A percentile compares a stretch with the other conserved stretches of the same genome.
phyloP scores from a whole-genome alignment of 2,797 vertebrate species.

The Pitangus sulphuratus region DNA sequence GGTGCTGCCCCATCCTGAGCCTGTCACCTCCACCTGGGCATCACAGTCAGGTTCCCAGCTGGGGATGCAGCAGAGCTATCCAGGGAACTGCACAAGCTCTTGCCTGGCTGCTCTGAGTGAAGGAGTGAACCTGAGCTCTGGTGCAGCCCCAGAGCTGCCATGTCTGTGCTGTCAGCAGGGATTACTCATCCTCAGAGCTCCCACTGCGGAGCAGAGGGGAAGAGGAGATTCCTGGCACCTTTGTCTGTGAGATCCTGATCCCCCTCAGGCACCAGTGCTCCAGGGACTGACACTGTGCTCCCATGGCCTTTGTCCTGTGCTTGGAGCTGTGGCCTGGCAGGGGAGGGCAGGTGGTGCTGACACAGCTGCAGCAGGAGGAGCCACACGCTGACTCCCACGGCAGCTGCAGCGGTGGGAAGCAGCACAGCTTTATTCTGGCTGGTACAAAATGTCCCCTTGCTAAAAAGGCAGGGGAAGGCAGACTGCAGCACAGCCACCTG shows the following conservation, averaged over 20 bases:
- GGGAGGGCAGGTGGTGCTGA: not conserved
- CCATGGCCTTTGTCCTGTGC: not conserved
- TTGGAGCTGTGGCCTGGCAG: not conserved
- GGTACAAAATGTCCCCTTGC: not conserved
- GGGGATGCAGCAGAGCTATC: not conserved
- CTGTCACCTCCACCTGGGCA: rapidly evolving
- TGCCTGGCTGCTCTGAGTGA: rapidly evolving
- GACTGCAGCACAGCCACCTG: not conserved
- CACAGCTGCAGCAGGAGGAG: not conserved
- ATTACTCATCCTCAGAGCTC: not conserved
- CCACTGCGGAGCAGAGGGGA: not conserved
- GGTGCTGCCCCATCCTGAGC: not conserved
- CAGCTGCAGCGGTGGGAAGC: slow-evolving; percentile 8
- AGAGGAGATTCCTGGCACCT: not conserved
- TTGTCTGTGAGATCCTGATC: rapidly evolving
- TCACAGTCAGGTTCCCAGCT: not conserved
- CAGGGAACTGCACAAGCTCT: not conserved
- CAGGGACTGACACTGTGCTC: rapidly evolving
- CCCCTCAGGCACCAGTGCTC: not conserved
- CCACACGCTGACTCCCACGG: not conserved
- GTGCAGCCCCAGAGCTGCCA: not conserved
- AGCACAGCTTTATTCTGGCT: not conserved
- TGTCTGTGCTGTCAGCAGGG: not conserved
- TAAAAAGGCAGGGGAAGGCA: not conserved
- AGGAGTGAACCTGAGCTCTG: not conserved